Percentiles rank a stretch among this genome's conserved stretches.
Evolutionary conservation across 2,113 vertebrate genomes (phyloP).

Genomic region (Glareola pratincola): DNA sequence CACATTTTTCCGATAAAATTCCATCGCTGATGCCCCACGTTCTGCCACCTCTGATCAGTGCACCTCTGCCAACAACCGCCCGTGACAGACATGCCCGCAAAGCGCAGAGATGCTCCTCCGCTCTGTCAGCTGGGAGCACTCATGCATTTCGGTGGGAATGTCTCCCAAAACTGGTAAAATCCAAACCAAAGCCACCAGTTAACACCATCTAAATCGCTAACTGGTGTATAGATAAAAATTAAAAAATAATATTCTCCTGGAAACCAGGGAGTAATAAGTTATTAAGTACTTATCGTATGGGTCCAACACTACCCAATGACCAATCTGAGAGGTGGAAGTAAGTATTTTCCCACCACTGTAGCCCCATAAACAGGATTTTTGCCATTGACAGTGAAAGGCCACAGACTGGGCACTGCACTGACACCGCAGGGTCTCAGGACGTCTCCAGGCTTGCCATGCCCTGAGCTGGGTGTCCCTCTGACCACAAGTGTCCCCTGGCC

Average conservation of each 20-base stretch:
- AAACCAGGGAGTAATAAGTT: not conserved
- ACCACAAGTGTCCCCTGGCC: not conserved
- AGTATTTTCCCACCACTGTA: not conserved
- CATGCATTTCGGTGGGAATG: not conserved
- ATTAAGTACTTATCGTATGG: accelerated
- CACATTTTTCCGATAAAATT: not conserved
- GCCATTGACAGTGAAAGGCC: accelerated
- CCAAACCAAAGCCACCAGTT: not conserved
- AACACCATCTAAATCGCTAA: not conserved
- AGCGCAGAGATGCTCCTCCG: not conserved
- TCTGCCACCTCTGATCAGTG: not conserved
- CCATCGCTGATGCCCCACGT: not conserved
- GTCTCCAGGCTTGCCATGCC: accelerated
- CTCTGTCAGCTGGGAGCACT: not conserved
- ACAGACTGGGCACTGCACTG: accelerated
- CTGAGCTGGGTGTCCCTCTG: not conserved
- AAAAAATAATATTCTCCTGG: accelerated
- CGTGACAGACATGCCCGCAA: accelerated
- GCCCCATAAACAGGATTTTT: not conserved
- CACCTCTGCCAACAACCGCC: not conserved
- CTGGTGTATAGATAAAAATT: not conserved
- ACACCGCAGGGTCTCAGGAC: not conserved
- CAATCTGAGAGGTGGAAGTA: not conserved
- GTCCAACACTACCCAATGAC: not conserved
- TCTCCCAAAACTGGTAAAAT: not conserved